Percentiles rank a stretch among this genome's conserved stretches.
phyloP scores from a whole-genome alignment of 2,888 invertebrate genomes.

The Zelleria hepariella region DNA sequence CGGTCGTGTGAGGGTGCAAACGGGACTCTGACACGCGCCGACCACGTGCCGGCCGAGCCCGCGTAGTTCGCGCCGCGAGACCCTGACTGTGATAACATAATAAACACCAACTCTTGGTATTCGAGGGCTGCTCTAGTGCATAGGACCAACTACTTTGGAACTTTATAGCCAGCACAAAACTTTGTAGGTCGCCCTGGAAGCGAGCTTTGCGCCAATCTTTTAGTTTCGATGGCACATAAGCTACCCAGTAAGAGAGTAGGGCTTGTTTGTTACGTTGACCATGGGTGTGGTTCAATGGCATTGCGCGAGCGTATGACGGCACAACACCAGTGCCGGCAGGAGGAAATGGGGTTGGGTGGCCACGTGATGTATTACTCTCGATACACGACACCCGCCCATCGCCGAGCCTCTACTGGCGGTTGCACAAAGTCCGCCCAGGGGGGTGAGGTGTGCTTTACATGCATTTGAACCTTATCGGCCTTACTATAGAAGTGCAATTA shows the following conservation, averaged over 20 bases:
- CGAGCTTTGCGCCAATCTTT: neutral
- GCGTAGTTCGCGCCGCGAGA: slow-evolving; percentile 8
- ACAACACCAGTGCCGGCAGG: no score
- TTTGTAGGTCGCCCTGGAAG: neutral
- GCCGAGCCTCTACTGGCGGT: slow-evolving; percentile 17
- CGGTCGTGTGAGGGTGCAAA: slow-evolving; percentile 49
- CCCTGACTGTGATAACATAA: slow-evolving; percentile 41
- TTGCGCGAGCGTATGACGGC: neutral
- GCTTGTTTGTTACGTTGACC: slow-evolving; percentile 18
- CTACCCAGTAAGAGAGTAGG: no score
- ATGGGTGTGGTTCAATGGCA: slow-evolving; percentile 43
- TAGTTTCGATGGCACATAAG: no score
- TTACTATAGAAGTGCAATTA: neutral
- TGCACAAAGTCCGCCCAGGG: slow-evolving; percentile 21
- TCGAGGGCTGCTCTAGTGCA: neutral
- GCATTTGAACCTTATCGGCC: neutral
- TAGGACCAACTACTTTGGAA: neutral
- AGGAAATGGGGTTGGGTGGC: neutral
- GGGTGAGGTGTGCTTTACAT: neutral
- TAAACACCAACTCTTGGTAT: slow-evolving; percentile 33
- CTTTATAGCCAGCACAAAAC: neutral
- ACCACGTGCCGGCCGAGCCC: slow-evolving; percentile 18
- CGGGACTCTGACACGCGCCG: slow-evolving; percentile 40
- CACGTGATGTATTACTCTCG: slow-evolving; percentile 14
- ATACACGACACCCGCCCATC: slow-evolving; percentile 9